phyloP scores from a whole-genome alignment of 1,140 invertebrate species.

The Sycophila sp. region DNA sequence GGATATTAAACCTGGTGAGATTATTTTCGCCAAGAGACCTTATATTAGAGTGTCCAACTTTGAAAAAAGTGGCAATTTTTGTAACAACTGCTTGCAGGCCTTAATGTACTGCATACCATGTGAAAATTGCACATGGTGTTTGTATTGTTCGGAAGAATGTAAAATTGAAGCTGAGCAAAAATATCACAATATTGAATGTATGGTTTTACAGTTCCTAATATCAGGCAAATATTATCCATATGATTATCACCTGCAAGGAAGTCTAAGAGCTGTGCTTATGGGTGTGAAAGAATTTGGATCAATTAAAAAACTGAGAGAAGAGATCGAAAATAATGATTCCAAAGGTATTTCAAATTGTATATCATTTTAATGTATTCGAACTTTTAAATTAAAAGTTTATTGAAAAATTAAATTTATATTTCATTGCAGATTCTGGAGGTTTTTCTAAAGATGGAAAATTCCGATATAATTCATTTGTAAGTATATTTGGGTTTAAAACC shows the following conservation, averaged over 20 bases:
- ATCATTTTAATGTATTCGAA: background rate
- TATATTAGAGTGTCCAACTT: background rate
- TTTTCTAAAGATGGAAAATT: background rate
- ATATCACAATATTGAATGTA: slow-evolving; percentile 28
- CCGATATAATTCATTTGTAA: background rate
- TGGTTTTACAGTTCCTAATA: background rate
- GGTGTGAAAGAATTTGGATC: slow-evolving; percentile 21
- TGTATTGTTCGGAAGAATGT: slow-evolving; percentile 27
- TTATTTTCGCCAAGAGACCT: slow-evolving; percentile 17
- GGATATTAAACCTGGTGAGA: slow-evolving; percentile 22
- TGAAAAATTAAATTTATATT: background rate
- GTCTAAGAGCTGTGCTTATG: slow-evolving; percentile 7
- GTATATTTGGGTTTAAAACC: slow-evolving; percentile 11
- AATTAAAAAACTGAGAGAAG: background rate
- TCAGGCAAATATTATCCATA: background rate
- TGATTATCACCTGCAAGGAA: background rate
- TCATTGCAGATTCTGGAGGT: background rate
- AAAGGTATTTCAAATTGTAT: background rate
- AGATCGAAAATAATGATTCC: background rate
- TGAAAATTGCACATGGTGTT: slow-evolving; percentile 1
- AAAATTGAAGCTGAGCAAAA: slow-evolving; percentile 23
- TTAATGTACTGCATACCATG: slow-evolving; percentile 11
- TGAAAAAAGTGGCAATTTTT: background rate
- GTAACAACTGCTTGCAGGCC: slow-evolving; percentile 3
- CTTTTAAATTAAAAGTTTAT: background rate